phyloP scores from a whole-genome alignment of 2,888 invertebrate genomes.

The Archips crataeganus region DNA sequence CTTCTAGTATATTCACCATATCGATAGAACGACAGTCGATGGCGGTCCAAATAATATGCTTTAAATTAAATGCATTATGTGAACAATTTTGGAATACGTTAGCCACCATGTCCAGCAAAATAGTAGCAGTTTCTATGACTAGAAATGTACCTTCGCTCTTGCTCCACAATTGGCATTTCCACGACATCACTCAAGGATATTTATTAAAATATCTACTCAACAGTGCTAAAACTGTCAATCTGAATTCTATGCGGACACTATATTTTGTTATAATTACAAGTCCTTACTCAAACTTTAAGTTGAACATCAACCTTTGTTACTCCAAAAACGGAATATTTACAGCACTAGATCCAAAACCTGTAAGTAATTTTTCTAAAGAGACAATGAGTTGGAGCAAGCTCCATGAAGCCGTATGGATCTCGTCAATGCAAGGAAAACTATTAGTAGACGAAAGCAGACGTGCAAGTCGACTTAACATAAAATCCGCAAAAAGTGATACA shows the following conservation, averaged over 20 bases:
- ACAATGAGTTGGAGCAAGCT: slow-evolving; percentile 46
- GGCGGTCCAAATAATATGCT: neutral
- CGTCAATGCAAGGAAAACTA: neutral
- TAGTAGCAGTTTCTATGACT: neutral
- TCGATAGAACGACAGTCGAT: neutral
- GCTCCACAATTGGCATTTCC: slow-evolving; percentile 53
- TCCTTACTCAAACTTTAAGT: slow-evolving; percentile 43
- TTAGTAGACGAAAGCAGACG: neutral
- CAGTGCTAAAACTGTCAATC: slow-evolving; percentile 47
- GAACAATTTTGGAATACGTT: slow-evolving; percentile 15
- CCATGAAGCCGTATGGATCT: slow-evolving; percentile 38
- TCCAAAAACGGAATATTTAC: slow-evolving; percentile 46
- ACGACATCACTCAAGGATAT: slow-evolving; percentile 53
- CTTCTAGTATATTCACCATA: slow-evolving; percentile 1
- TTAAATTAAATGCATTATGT: slow-evolving; percentile 1
- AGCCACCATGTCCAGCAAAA: neutral
- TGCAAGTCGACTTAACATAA: neutral
- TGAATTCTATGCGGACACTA: slow-evolving; percentile 53
- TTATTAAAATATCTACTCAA: slow-evolving; percentile 51
- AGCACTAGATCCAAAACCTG: slow-evolving; percentile 28
- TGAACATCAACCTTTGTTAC: slow-evolving; percentile 50
- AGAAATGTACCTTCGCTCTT: slow-evolving; percentile 2
- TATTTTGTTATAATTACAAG: slow-evolving; percentile 56
- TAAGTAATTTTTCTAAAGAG: slow-evolving; percentile 43
- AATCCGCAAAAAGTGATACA: neutral